Evolutionary conservation across 2,797 vertebrate species (phyloP).

Genomic region (Macropodus opercularis): DNA sequence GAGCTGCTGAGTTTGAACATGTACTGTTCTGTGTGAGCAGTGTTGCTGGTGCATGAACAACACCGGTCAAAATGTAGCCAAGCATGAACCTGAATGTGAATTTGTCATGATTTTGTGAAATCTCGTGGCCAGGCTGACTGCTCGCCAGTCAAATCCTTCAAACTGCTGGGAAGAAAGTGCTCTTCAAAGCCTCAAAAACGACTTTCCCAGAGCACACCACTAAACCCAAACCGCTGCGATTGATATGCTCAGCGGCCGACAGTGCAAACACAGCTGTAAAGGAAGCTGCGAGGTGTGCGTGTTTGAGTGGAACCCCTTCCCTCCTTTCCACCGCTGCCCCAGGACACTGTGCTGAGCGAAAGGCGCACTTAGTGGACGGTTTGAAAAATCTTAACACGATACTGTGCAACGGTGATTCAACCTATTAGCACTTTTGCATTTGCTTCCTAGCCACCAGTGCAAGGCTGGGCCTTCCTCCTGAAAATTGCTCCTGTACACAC

Average conservation of each 20-base stretch:
- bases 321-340: slow-evolving; percentile 17
- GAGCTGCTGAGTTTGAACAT: slow-evolving; percentile 4
- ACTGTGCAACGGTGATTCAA: slow-evolving; percentile 37
- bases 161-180: slow-evolving; percentile 38
- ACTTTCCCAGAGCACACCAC: slow-evolving; percentile 52
- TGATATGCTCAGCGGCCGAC: slow-evolving; percentile 39
- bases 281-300: slow-evolving; percentile 38
- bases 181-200: slow-evolving; percentile 50
- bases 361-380: slow-evolving; percentile 21
- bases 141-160: slow-evolving; percentile 54
- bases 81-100: slow-evolving; percentile 30
- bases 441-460: background rate
- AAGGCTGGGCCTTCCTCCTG: background rate
- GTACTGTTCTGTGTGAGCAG: slow-evolving; percentile 9
- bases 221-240: slow-evolving; percentile 50
- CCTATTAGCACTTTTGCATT: slow-evolving; percentile 13
- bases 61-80: slow-evolving; percentile 20
- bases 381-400: slow-evolving; percentile 26
- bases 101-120: slow-evolving; percentile 45
- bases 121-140: slow-evolving; percentile 36
- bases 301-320: slow-evolving; percentile 20
- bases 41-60: slow-evolving; percentile 20
- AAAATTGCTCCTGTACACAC: background rate
- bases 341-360: slow-evolving; percentile 38
- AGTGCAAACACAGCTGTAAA: slow-evolving; percentile 35